Conservation (phyloP, 1,140 invertebrate genomes). For the Nomia melanderi region DNA sequence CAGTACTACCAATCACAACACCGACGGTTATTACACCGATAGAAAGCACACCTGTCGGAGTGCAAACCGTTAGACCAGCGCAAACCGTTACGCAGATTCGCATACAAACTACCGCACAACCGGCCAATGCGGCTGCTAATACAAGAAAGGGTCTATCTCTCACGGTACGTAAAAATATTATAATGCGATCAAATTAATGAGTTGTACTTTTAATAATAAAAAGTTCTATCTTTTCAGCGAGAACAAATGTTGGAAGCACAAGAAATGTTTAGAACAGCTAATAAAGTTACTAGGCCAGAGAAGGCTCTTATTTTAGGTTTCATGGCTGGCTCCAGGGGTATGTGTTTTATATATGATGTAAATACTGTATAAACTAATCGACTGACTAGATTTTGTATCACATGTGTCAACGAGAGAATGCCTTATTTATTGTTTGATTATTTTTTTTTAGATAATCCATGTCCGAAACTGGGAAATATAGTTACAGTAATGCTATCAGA, state of each 20-base stretch:
- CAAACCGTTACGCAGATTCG: constrained; percentile 82
- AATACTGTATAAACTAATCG: too few relatives aligned
- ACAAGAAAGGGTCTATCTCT: constrained; percentile 88
- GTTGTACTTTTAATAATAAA: not conserved
- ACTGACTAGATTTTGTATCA: too few relatives aligned
- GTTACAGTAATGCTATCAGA: constrained; percentile 96
- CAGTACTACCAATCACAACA: constrained; percentile 72
- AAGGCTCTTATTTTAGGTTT: constrained; percentile 98
- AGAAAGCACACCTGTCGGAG: constrained; percentile 72
- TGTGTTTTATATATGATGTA: constrained; percentile 36
- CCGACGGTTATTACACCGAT: constrained; percentile 71
- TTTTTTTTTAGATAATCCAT: constrained; percentile 90
- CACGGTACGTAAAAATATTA: constrained; percentile 83
- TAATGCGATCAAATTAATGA: constrained; percentile 14
- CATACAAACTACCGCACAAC: constrained; percentile 80
- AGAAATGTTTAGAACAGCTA: constrained; percentile 98
- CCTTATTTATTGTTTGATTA: not conserved
- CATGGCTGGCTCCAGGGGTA: constrained; percentile 97
- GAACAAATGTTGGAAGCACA: constrained; percentile 98
- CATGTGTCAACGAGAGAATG: too few relatives aligned
- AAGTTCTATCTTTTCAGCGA: constrained; percentile 83
- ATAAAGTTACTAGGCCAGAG: constrained; percentile 96
- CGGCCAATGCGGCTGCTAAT: constrained; percentile 82
- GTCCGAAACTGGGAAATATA: constrained; percentile 95
- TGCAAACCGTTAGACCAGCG: constrained; percentile 79